Percentiles rank a stretch among this genome's conserved stretches.
phyloP scores from a whole-genome alignment of 2,113 vertebrate genomes.

The Tringa solitaria region DNA sequence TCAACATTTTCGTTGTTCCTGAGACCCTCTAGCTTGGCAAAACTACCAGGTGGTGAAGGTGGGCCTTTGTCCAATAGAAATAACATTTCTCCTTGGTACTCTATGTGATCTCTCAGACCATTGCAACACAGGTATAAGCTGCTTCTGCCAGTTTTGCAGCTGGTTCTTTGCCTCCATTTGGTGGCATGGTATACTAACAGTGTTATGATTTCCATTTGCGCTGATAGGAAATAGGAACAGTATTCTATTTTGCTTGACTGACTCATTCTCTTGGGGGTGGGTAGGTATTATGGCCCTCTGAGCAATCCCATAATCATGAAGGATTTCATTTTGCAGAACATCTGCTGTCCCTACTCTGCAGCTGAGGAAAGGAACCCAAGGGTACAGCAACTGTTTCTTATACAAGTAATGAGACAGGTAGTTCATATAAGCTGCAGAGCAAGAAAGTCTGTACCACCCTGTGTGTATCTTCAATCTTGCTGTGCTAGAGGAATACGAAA shows the following conservation, averaged over 20 bases:
- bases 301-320: neutral
- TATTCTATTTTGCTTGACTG: neutral
- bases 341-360: neutral
- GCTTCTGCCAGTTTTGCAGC: neutral
- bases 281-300: neutral
- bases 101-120: neutral
- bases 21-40: neutral
- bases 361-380: neutral
- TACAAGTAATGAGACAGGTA: neutral
- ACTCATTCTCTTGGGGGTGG: neutral
- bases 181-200: neutral
- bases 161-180: neutral
- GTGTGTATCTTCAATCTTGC: neutral
- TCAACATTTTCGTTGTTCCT: neutral
- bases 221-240: neutral
- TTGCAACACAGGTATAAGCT: neutral
- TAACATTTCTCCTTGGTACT: neutral
- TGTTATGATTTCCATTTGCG: neutral
- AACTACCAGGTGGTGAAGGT: neutral
- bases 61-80: neutral
- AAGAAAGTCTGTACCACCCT: neutral
- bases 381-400: neutral
- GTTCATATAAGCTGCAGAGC: neutral
- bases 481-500: neutral
- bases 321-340: constrained; percentile 22